These are phyloP conservation scores for Tipula helvola DNA, from an alignment of 2,888 invertebrate genomes.

Conservation along the genomic window DNA sequence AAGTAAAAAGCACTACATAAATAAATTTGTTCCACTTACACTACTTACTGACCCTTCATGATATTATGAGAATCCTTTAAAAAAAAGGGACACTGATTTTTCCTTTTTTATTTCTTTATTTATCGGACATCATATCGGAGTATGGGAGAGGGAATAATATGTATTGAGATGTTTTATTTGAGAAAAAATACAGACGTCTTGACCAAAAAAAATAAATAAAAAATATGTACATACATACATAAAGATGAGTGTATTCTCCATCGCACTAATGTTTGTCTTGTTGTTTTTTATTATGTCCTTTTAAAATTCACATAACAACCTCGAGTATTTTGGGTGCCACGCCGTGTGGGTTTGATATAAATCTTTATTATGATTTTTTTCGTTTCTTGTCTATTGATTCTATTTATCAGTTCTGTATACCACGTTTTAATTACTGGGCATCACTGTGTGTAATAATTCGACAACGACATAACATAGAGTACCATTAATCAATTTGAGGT, in stretches of 20 bases:
- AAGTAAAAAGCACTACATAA: not conserved
- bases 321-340: not conserved
- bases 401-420: not conserved
- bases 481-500: too few relatives aligned
- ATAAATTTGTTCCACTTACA: slow-evolving; percentile 9
- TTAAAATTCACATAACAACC: slow-evolving; percentile 4
- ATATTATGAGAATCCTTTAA: not conserved
- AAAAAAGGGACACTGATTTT: not conserved
- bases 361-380: not conserved
- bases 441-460: too few relatives aligned
- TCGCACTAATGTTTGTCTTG: not conserved
- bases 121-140: not conserved
- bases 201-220: not conserved
- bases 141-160: not conserved
- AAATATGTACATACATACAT: not conserved
- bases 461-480: too few relatives aligned
- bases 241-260: not conserved
- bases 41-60: slow-evolving; percentile 8
- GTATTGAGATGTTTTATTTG: not conserved
- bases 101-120: not conserved
- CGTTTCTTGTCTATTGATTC: not conserved
- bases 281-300: not conserved
- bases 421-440: too few relatives aligned
- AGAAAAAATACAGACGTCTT: not conserved
- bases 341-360: not conserved